Percentiles rank a stretch among this genome's conserved stretches.
phyloP scores from a whole-genome alignment of 2,888 invertebrate species.

The Noctua comes region DNA sequence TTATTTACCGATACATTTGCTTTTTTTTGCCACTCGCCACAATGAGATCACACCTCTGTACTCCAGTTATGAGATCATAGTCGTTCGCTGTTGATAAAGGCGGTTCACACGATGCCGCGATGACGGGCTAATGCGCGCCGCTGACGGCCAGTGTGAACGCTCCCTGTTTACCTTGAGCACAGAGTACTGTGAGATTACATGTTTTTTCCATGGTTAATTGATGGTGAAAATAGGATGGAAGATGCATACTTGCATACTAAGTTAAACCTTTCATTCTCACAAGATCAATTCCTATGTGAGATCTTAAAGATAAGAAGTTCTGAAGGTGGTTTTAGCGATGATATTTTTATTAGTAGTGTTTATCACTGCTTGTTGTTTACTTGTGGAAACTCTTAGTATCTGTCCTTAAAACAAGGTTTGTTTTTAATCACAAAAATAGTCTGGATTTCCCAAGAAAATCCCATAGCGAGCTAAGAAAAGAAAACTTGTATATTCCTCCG shows the following conservation, averaged over 20 bases:
- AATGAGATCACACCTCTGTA: conserved; percentile 65
- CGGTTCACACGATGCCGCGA: conserved; percentile 60
- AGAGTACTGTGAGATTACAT: conserved; percentile 59
- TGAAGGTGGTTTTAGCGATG: background rate
- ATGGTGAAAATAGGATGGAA: background rate
- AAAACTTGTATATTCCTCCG: conserved; percentile 12
- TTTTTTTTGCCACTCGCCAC: conserved; percentile 50
- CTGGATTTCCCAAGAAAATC: conserved; percentile 10
- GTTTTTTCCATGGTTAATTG: background rate
- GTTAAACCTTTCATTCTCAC: background rate
- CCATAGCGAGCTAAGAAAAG: conserved; percentile 1
- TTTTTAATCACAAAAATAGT: conserved; percentile 8
- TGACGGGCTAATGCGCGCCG: conserved; percentile 78
- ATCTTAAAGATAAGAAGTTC: background rate
- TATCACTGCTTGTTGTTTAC: background rate
- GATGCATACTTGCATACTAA: background rate
- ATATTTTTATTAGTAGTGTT: conserved; percentile 10
- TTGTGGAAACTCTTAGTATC: background rate
- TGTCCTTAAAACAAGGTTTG: background rate
- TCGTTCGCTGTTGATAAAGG: conserved; percentile 57
- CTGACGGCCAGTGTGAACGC: conserved; percentile 72
- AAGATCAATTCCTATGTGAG: background rate
- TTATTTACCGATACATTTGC: conserved; percentile 39
- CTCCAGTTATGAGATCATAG: conserved; percentile 62
- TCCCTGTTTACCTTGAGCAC: conserved; percentile 69